Percentiles rank a stretch among this genome's conserved stretches.
These are phyloP conservation scores for Nasalis larvatus DNA, from an alignment of 2,113 vertebrate species.

Conservation along the genomic window DNA sequence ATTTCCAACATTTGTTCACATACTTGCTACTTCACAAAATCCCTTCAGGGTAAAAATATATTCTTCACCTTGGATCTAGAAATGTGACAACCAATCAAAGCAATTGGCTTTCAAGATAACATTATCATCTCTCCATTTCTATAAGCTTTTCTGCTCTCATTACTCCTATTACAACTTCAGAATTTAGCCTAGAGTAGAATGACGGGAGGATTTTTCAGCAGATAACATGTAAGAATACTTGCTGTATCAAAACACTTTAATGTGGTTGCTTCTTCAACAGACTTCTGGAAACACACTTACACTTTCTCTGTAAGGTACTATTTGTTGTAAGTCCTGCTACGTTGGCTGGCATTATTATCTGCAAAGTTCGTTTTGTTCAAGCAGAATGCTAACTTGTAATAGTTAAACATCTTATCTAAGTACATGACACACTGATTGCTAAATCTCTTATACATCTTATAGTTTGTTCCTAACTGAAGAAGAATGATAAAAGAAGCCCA, in stretches of 20 bases:
- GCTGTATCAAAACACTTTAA: not conserved
- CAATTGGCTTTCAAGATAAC: not conserved
- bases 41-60: not conserved
- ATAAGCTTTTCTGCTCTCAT: not conserved
- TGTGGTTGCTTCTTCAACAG: not conserved
- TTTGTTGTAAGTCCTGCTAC: not conserved
- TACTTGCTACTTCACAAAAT: not conserved
- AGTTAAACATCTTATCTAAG: not conserved
- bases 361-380: not conserved
- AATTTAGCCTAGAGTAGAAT: not conserved
- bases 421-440: not conserved
- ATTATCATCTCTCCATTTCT: not conserved
- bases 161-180: not conserved
- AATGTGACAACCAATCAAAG: not conserved
- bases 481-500: not conserved
- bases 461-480: not conserved
- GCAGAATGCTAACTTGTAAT: not conserved
- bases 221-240: not conserved
- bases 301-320: not conserved
- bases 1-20: not conserved
- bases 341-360: not conserved
- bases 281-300: not conserved
- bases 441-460: not conserved
- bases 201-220: not conserved
- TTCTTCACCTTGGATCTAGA: not conserved